Evolutionary conservation across 2,797 vertebrate species (phyloP).

Genomic region (Eurystomus glaucurus): DNA sequence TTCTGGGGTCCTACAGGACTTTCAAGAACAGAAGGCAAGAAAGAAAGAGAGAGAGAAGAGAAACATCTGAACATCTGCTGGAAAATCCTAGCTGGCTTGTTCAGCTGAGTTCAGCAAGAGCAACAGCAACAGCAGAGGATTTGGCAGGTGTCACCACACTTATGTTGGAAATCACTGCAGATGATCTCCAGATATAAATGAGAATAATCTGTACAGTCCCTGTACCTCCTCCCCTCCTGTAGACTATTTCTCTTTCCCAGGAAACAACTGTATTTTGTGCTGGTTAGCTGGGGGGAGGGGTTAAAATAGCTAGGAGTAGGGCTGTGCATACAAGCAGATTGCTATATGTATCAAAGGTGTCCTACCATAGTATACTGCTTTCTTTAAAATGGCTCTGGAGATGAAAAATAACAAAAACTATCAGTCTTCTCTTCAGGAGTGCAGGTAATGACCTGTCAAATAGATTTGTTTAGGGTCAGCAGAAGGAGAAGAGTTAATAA

Average conservation of each 20-base stretch:
- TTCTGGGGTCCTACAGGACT: conserved; percentile 7
- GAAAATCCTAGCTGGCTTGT: conserved; percentile 65
- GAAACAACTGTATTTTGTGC: not conserved
- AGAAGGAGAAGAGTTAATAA: not conserved
- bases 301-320: not conserved
- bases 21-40: conserved; percentile 32
- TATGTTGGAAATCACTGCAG: conserved; percentile 63
- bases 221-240: not conserved
- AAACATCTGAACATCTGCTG: conserved; percentile 78
- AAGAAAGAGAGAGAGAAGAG: not conserved
- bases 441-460: not conserved
- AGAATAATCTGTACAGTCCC: conserved; percentile 58
- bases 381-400: not conserved
- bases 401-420: not conserved
- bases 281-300: not conserved
- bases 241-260: not conserved
- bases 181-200: conserved; percentile 75
- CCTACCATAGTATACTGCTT: not conserved
- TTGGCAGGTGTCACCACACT: conserved; percentile 79
- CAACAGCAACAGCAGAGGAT: conserved; percentile 46
- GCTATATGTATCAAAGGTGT: not conserved
- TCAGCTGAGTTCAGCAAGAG: conserved; percentile 84
- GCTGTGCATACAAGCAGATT: not conserved
- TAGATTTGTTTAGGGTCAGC: not conserved
- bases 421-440: not conserved